phyloP scores from a whole-genome alignment of 2,797 vertebrate genomes.

The Anabacerthia variegaticeps region DNA sequence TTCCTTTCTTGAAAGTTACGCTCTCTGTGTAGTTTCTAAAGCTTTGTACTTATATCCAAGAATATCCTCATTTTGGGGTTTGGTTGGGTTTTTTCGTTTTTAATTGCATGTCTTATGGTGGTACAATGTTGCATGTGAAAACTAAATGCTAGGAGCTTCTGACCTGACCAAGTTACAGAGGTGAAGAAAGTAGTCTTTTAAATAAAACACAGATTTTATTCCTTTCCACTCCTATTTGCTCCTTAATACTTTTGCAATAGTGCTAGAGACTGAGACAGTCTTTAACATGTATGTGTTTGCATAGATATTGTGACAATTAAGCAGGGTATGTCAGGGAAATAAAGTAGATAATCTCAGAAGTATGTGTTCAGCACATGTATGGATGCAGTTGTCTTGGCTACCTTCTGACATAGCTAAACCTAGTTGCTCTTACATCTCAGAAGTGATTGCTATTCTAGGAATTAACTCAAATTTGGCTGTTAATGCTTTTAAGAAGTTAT shows the following conservation, averaged over 20 bases:
- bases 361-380: background rate
- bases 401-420: background rate
- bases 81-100: background rate
- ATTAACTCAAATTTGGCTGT: background rate
- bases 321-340: background rate
- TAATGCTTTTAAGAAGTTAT: background rate
- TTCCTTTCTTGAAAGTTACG: background rate
- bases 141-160: background rate
- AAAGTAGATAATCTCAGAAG: background rate
- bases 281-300: background rate
- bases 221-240: rapidly evolving
- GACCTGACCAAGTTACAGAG: background rate
- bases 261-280: background rate
- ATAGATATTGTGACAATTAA: background rate
- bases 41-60: background rate
- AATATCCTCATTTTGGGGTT: background rate
- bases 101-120: background rate
- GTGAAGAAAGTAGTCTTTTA: background rate
- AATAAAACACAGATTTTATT: background rate
- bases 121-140: background rate
- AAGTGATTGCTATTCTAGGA: background rate
- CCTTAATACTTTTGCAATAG: background rate
- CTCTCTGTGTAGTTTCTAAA: background rate
- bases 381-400: background rate
- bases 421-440: background rate